Evolutionary conservation across 1,140 invertebrate species (phyloP), one percentile per base, ranked within the genome.

Genomic region (Bombus terrestris): DNA sequence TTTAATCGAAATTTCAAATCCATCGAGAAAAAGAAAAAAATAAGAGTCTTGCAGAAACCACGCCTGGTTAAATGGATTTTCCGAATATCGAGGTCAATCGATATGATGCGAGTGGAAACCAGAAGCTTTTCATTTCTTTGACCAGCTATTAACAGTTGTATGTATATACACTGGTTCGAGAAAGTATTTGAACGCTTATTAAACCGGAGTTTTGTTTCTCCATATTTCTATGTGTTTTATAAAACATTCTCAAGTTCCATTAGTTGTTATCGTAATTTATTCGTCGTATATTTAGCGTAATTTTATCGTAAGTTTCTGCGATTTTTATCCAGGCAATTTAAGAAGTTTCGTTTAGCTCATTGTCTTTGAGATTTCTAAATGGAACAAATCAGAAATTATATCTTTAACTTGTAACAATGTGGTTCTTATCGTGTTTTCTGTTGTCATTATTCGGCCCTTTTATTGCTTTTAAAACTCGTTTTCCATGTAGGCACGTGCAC

Each of bases 71-170:
- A 78, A 78, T 9, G 53, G 47, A 78, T 84, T 78, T 59, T 39
- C n/a, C 3, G 22, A 39, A 57, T 78, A 84, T 78, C 64, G 59
- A 8, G 82, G 82, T 84, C 82, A 47, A 84, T 84, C 82, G 47
- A 84, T 84, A 71, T 39, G 22, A 43, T 71, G n/a, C 22, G 68
- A 66, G 39, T 32, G 82, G 66, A 69, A 75, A 15, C 15, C 6
- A 41, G 3, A 53, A 1, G 28, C n/a, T 78, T 39, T 71, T 8
- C 3, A 4, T 35, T 78, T 13, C 64, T 43, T 71, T 59, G 64
- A 71, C 47, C 53, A 84, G 47, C 6, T 53, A 53, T 53, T 53
- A 53, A 22, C 18, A 53, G 6, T 18, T 53, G 18, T 53, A 53
- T 22, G 6, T 53, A 18, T 53, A 22, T 53, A 22, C 1, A 22